These are phyloP conservation scores for Epinotia brunnichana DNA, from an alignment of 2,888 invertebrate species.

Conservation along the genomic window DNA sequence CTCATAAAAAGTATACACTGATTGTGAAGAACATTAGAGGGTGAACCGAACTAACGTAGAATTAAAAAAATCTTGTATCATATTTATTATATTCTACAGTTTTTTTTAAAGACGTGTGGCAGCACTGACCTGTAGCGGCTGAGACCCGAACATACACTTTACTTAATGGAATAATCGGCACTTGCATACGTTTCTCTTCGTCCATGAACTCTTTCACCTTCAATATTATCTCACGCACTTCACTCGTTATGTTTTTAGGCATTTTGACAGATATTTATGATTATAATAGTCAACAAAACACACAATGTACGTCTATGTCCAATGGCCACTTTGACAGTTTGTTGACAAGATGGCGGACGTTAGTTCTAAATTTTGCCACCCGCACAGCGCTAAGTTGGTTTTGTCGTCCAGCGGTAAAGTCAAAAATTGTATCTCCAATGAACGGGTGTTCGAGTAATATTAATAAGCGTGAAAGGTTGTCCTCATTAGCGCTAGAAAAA, in stretches of 20 bases:
- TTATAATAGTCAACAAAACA: slow-evolving; percentile 45
- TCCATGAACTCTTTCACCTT: slow-evolving; percentile 81
- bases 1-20: too few relatives aligned
- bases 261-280: slow-evolving; percentile 56
- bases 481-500: slow-evolving; percentile 52
- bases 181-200: slow-evolving; percentile 80
- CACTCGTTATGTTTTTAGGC: slow-evolving; percentile 79
- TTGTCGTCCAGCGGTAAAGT: slow-evolving; percentile 41
- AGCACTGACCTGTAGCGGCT: slow-evolving; percentile 73
- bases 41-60: too few relatives aligned
- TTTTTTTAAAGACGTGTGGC: slow-evolving; percentile 8
- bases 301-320: slow-evolving; percentile 39
- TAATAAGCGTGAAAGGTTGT: slow-evolving; percentile 55
- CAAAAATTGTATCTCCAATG: slow-evolving; percentile 39
- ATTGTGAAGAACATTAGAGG: too few relatives aligned
- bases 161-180: slow-evolving; percentile 78
- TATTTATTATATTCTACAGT: too few relatives aligned
- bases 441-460: background rate
- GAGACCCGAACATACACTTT: slow-evolving; percentile 78
- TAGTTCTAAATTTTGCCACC: slow-evolving; percentile 41
- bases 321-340: slow-evolving; percentile 41
- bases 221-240: slow-evolving; percentile 78
- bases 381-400: slow-evolving; percentile 44
- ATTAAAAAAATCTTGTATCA: too few relatives aligned
- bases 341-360: slow-evolving; percentile 40